A percentile compares a stretch with the other conserved stretches of the same genome.
phyloP scores from a whole-genome alignment of 2,888 invertebrate genomes.

The Leptothorax acervorum region DNA sequence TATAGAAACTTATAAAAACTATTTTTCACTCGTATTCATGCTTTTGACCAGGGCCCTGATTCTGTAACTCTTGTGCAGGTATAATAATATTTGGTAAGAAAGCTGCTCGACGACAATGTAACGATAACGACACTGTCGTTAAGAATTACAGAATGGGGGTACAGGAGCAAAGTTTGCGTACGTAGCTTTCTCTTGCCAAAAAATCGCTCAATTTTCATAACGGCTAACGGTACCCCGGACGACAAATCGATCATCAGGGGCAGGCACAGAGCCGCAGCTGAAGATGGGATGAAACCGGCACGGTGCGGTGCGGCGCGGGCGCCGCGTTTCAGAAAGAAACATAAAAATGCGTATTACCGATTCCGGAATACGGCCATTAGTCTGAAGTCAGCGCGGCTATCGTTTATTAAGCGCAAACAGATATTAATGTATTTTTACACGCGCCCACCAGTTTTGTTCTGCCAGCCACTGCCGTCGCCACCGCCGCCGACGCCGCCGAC shows the following conservation, averaged over 20 bases:
- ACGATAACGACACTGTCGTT: too few relatives aligned
- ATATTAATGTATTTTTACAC: slow-evolving; percentile 86
- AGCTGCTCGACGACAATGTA: too few relatives aligned
- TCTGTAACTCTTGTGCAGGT: too few relatives aligned
- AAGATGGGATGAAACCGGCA: slow-evolving; percentile 59
- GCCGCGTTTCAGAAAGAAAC: slow-evolving; percentile 72
- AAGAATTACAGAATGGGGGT: too few relatives aligned
- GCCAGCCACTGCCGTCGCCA: slow-evolving; percentile 64
- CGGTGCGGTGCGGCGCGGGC: slow-evolving; percentile 35
- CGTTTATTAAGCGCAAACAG: slow-evolving; percentile 86
- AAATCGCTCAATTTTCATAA: slow-evolving; percentile 55
- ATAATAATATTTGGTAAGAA: too few relatives aligned
- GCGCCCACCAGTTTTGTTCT: slow-evolving; percentile 75
- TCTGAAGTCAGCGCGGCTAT: slow-evolving; percentile 84
- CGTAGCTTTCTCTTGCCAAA: slow-evolving; percentile 22
- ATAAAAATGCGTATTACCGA: slow-evolving; percentile 82
- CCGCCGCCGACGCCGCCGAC: slow-evolving; percentile 66
- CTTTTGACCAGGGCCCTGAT: not conserved
- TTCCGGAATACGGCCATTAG: slow-evolving; percentile 84
- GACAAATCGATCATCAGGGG: slow-evolving; percentile 50
- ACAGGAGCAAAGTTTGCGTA: too few relatives aligned
- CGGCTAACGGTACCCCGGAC: slow-evolving; percentile 26
- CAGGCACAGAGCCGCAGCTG: slow-evolving; percentile 27
- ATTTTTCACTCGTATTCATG: not conserved
- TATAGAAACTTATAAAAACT: slow-evolving; percentile 3